Evolutionary conservation across 2,797 vertebrate species (phyloP).

Genomic region (Micromesistius poutassou): DNA sequence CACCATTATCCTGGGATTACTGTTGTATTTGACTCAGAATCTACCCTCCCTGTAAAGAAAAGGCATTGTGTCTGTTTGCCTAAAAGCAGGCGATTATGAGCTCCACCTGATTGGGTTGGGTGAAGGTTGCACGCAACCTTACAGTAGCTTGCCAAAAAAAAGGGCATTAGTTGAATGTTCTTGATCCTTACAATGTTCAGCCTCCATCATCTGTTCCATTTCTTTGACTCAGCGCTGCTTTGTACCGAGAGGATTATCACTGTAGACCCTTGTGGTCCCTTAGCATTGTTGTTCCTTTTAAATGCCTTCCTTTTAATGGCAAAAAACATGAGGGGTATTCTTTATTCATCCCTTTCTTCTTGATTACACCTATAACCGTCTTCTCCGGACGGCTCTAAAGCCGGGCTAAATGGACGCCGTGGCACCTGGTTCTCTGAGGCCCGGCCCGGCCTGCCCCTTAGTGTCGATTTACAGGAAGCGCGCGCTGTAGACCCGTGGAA

Average conservation of each 20-base stretch:
- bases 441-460: slow-evolving; percentile 44
- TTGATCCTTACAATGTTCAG: slow-evolving; percentile 55
- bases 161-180: slow-evolving; percentile 58
- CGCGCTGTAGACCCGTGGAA: slow-evolving; percentile 60
- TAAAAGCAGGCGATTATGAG: not conserved
- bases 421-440: slow-evolving; percentile 52
- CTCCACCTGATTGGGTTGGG: slow-evolving; percentile 14
- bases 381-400: slow-evolving; percentile 36
- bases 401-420: slow-evolving; percentile 58
- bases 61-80: not conserved
- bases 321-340: slow-evolving; percentile 51
- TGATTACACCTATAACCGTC: slow-evolving; percentile 65
- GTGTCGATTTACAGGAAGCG: slow-evolving; percentile 71
- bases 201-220: not conserved
- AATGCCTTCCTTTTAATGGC: slow-evolving; percentile 50
- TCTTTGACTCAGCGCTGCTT: not conserved
- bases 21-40: not conserved
- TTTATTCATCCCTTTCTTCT: slow-evolving; percentile 65
- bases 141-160: slow-evolving; percentile 38
- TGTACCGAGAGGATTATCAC: not conserved
- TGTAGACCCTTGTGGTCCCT: not conserved
- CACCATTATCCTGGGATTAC: slow-evolving; percentile 16
- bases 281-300: slow-evolving; percentile 45
- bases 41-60: not conserved
- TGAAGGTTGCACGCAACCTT: slow-evolving; percentile 17